Conservation (phyloP, 1,140 invertebrate species). For the Globodera ellingtonae region DNA sequence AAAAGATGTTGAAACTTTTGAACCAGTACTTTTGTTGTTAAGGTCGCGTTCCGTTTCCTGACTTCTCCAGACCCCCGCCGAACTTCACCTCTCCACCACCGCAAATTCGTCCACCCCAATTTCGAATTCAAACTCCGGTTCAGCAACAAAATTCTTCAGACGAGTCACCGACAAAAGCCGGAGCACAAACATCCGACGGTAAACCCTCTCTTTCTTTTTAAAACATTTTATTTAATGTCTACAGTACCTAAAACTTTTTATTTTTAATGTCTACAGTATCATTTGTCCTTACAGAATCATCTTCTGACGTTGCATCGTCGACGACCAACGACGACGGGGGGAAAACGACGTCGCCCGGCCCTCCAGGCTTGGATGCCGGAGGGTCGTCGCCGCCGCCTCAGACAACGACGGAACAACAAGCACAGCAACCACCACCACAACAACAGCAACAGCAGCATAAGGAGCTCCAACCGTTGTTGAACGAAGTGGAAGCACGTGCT, state of each 20-base stretch:
- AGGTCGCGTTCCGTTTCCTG: not conserved
- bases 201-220: too few species aligned
- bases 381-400: slow-evolving; percentile 4
- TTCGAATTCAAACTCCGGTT: not conserved
- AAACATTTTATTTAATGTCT: too few species aligned
- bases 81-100: not conserved
- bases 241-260: too few species aligned
- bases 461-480: not conserved
- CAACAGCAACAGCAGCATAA: not conserved
- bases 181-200: not conserved
- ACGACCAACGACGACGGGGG: not conserved
- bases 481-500: slow-evolving; percentile 11
- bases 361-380: slow-evolving; percentile 15
- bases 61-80: not conserved
- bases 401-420: not conserved
- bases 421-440: slow-evolving; percentile 14
- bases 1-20: too few species aligned
- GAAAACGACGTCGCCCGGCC: slow-evolving; percentile 9
- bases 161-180: not conserved
- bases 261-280: too few species aligned
- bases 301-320: not conserved
- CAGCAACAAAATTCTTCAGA: not conserved
- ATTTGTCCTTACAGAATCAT: not conserved
- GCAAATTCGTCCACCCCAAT: not conserved
- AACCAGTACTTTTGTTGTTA: not conserved